These are phyloP conservation scores for Drosophila hamatofila DNA, from an alignment of 2,888 invertebrate species.

Conservation along the genomic window DNA sequence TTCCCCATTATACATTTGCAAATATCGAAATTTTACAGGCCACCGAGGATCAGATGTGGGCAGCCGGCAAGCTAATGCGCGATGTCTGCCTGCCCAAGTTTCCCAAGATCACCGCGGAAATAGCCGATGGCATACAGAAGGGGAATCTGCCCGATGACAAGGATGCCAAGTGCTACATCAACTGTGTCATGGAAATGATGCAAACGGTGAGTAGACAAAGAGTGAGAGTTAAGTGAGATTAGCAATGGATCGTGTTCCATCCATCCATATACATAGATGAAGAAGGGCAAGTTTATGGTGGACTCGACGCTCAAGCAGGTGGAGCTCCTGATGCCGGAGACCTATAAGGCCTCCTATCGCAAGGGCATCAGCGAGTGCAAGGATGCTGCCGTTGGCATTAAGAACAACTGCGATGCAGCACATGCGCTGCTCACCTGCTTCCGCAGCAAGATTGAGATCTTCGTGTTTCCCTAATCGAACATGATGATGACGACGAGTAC, in stretches of 20 bases:
- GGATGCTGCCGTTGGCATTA: slow-evolving; percentile 79
- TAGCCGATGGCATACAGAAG: slow-evolving; percentile 76
- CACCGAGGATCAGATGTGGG: slow-evolving; percentile 87
- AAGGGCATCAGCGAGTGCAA: slow-evolving; percentile 79
- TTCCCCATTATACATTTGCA: too few relatives aligned
- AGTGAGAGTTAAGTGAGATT: not conserved
- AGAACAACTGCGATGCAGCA: slow-evolving; percentile 83
- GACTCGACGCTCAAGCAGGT: slow-evolving; percentile 84
- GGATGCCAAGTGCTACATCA: slow-evolving; percentile 86
- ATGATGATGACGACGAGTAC: not conserved
- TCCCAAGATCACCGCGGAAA: slow-evolving; percentile 76
- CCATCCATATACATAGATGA: slow-evolving; percentile 81
- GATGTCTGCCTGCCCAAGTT: slow-evolving; percentile 89
- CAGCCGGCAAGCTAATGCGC: slow-evolving; percentile 88
- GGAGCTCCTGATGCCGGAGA: slow-evolving; percentile 83
- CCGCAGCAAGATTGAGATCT: slow-evolving; percentile 69
- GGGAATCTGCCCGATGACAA: slow-evolving; percentile 82
- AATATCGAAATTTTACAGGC: slow-evolving; percentile 61
- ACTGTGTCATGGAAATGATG: slow-evolving; percentile 86
- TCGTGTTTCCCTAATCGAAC: slow-evolving; percentile 78
- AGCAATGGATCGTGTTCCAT: not conserved
- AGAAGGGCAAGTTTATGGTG: slow-evolving; percentile 83
- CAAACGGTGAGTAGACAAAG: slow-evolving; percentile 85
- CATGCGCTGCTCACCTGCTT: slow-evolving; percentile 78
- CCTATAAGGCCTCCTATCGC: slow-evolving; percentile 76